These are phyloP conservation scores for Thalpophila matura DNA, from an alignment of 2,888 invertebrate species.

Conservation along the genomic window DNA sequence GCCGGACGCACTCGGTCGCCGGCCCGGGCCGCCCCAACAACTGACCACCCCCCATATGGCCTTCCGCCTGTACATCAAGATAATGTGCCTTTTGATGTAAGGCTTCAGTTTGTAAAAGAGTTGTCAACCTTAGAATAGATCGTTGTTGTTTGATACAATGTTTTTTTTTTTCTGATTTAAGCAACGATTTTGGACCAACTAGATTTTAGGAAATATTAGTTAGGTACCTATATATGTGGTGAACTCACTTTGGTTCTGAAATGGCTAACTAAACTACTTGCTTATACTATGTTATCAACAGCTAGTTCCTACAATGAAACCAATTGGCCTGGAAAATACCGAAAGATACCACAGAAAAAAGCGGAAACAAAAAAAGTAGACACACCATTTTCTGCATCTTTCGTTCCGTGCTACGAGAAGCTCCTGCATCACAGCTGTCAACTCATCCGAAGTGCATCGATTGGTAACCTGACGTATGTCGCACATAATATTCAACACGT, in stretches of 20 bases:
- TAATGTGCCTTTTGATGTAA: slow-evolving; percentile 60
- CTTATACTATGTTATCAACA: too few relatives aligned
- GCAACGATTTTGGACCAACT: not conserved
- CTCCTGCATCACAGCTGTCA: slow-evolving; percentile 4
- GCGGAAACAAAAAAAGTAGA: not conserved
- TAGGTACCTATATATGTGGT: not conserved
- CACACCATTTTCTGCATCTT: not conserved
- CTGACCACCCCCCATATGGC: slow-evolving; percentile 61
- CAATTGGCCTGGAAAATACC: too few relatives aligned
- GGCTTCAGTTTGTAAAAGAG: slow-evolving; percentile 46
- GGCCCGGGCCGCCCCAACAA: slow-evolving; percentile 53
- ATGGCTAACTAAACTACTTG: not conserved
- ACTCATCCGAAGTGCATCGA: slow-evolving; percentile 4
- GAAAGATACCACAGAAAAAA: not conserved
- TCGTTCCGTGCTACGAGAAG: not conserved
- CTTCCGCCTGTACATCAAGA: slow-evolving; percentile 63
- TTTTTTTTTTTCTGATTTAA: not conserved
- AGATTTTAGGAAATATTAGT: not conserved
- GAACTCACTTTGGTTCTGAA: not conserved
- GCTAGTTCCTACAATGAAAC: too few relatives aligned
- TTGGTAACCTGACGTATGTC: slow-evolving; percentile 1
- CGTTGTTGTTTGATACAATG: slow-evolving; percentile 18
- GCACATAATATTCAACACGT: slow-evolving; percentile 1
- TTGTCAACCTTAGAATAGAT: slow-evolving; percentile 51
- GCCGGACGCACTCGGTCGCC: slow-evolving; percentile 71